phyloP scores from a whole-genome alignment of 2,888 invertebrate genomes.

The Altica lythri region DNA sequence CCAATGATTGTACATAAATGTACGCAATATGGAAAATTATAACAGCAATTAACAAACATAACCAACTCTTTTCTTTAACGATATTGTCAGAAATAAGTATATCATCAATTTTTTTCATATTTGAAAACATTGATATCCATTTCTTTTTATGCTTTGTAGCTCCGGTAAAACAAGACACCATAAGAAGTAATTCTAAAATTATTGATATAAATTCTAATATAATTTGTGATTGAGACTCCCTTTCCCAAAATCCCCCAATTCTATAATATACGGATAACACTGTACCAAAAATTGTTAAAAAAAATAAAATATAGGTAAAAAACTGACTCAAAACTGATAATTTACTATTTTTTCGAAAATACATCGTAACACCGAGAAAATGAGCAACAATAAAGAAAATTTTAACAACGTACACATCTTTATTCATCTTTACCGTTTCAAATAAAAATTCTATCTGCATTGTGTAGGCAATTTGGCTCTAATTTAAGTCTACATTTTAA shows the following conservation, averaged over 20 bases:
- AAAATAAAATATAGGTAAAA: conserved; percentile 2
- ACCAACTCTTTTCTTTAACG: not conserved
- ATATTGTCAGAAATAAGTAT: conserved; percentile 13
- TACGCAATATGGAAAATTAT: conserved; percentile 20
- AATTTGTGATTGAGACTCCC: conserved; percentile 12
- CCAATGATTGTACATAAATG: conserved; percentile 17
- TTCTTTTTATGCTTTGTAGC: conserved; percentile 6
- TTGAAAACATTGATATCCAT: conserved; percentile 24
- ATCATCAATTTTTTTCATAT: conserved; percentile 17
- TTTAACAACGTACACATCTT: conserved; percentile 5
- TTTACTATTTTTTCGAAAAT: not conserved
- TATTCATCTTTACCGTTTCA: too few relatives aligned
- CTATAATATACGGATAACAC: conserved; percentile 22
- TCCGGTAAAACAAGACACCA: conserved; percentile 24
- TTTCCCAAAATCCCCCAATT: conserved; percentile 17
- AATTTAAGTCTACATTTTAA: too few relatives aligned
- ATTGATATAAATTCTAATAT: conserved; percentile 25
- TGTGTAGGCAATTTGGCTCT: too few relatives aligned
- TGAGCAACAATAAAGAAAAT: conserved; percentile 1
- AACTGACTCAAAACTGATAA: not conserved
- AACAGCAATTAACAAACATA: conserved; percentile 6
- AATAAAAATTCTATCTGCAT: too few relatives aligned
- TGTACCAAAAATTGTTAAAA: conserved; percentile 19
- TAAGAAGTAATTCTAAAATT: conserved; percentile 22
- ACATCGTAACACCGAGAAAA: conserved; percentile 1